A percentile compares a stretch with the other conserved stretches of the same genome.
These are phyloP conservation scores for Yponomeuta malinellus DNA, from an alignment of 2,888 invertebrate genomes.

Conservation along the genomic window DNA sequence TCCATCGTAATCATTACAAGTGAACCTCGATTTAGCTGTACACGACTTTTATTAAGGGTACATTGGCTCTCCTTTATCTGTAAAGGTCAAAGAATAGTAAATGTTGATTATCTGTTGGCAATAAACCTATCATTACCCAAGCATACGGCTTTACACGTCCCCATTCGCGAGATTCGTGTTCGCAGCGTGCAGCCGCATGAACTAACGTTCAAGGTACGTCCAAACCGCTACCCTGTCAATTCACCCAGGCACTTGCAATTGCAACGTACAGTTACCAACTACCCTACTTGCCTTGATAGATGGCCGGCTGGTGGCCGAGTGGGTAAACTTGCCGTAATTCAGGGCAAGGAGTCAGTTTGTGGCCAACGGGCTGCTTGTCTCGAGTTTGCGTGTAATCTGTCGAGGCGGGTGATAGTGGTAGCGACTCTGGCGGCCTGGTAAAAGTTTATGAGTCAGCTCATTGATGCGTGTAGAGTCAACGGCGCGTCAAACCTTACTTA, in stretches of 20 bases:
- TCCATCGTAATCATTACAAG: too few species aligned
- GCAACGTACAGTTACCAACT: constrained; percentile 37
- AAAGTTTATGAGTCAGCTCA: too few species aligned
- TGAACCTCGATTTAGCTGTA: too few species aligned
- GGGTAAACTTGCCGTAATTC: not conserved
- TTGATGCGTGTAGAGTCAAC: too few species aligned
- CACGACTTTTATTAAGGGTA: too few species aligned
- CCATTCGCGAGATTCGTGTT: not conserved
- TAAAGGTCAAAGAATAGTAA: too few species aligned
- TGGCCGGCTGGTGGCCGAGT: not conserved
- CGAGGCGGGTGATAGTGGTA: not conserved
- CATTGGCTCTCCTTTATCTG: too few species aligned
- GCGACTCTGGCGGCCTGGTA: too few species aligned
- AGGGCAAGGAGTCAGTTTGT: not conserved
- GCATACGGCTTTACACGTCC: too few species aligned
- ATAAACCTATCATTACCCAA: too few species aligned
- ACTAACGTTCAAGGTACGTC: not conserved
- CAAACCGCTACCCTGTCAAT: constrained; percentile 35
- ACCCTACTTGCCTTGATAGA: constrained; percentile 40
- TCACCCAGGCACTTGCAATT: constrained; percentile 8
- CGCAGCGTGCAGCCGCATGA: not conserved
- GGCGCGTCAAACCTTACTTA: too few species aligned
- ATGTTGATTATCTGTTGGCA: too few species aligned
- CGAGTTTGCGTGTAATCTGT: not conserved
- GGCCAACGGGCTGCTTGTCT: not conserved